phyloP scores from a whole-genome alignment of 2,113 vertebrate species.

The Grus americana region DNA sequence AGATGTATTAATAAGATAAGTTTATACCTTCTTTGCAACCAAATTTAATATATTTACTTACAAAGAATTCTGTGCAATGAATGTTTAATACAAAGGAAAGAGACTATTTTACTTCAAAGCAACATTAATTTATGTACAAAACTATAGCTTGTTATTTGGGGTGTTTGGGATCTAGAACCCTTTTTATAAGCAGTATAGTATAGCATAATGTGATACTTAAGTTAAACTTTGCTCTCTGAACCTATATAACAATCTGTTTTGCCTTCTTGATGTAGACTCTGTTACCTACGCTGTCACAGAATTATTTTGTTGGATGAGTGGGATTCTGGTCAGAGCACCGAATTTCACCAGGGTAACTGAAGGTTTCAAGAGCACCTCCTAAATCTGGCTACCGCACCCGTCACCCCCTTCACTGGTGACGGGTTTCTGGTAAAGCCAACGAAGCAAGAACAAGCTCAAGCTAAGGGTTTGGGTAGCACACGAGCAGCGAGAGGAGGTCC shows the following conservation, averaged over 20 bases:
- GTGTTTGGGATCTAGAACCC: constrained; percentile 24
- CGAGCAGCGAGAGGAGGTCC: neutral
- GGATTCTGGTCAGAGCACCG: neutral
- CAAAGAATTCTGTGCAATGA: constrained; percentile 62
- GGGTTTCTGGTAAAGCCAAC: neutral
- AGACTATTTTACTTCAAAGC: constrained; percentile 68
- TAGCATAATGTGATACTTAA: constrained; percentile 32
- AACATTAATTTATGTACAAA: constrained; percentile 67
- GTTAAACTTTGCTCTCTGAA: constrained; percentile 38
- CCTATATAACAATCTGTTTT: constrained; percentile 19
- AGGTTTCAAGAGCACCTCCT: neutral
- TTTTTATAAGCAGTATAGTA: constrained; percentile 56
- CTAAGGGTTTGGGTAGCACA: neutral
- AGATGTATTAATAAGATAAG: constrained; percentile 39
- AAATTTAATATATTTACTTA: constrained; percentile 74
- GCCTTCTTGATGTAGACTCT: constrained; percentile 12
- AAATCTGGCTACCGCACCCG: neutral
- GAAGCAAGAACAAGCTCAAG: neutral
- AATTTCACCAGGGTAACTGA: neutral
- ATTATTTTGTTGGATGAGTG: neutral
- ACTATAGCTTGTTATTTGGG: constrained; percentile 37
- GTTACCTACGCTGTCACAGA: neutral
- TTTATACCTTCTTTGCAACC: constrained; percentile 68
- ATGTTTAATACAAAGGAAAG: constrained; percentile 59
- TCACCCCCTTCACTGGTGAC: neutral